Evolutionary conservation across 1,140 invertebrate species (phyloP).

Genomic region (Saccostrea glomerata): DNA sequence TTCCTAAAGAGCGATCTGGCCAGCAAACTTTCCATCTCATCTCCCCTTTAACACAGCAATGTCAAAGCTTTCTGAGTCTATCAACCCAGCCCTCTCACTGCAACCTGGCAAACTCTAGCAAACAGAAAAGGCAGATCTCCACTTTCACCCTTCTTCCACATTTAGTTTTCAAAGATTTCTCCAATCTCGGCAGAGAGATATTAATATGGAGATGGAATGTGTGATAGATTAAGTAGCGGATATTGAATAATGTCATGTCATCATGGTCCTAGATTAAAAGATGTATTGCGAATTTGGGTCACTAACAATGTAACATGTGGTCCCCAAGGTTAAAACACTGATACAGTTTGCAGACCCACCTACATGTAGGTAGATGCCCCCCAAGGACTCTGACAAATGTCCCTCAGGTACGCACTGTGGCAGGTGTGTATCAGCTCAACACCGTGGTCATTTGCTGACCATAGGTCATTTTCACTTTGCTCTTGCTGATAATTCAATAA

Average conservation of each 20-base stretch:
- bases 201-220: constrained; percentile 9
- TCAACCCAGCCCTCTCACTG: constrained; percentile 16
- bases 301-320: not conserved
- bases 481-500: constrained; percentile 21
- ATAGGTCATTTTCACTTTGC: constrained; percentile 11
- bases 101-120: constrained; percentile 25
- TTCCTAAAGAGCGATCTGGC: constrained; percentile 29
- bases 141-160: not conserved
- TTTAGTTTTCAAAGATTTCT: not conserved
- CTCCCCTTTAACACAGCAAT: constrained; percentile 19
- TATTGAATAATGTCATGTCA: constrained; percentile 38
- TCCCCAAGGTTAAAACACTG: constrained; percentile 10
- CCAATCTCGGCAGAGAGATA: not conserved
- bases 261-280: constrained; percentile 28
- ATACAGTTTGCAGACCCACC: constrained; percentile 13
- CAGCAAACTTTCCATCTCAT: constrained; percentile 25
- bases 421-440: constrained; percentile 25
- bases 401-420: constrained; percentile 17
- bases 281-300: constrained; percentile 22
- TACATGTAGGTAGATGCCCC: not conserved
- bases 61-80: constrained; percentile 31
- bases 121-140: not conserved
- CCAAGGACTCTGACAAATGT: constrained; percentile 28
- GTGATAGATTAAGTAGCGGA: constrained; percentile 30
- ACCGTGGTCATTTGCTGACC: constrained; percentile 15